Base-by-base conservation (phyloP, 2,888 invertebrate genomes). In the Leptinotarsa juncta region DNA sequence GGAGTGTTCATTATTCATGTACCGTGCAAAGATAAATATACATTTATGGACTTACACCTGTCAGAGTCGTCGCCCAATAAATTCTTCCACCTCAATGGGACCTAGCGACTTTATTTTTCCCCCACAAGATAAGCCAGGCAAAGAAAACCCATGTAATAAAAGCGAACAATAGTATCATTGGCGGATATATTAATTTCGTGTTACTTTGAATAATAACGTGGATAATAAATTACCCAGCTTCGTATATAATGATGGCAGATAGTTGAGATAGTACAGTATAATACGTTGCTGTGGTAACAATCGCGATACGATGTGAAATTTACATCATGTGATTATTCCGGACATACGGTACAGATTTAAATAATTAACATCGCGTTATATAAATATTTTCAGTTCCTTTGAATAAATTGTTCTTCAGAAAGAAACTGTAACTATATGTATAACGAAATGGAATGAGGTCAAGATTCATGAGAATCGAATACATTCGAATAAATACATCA, bases 171-270 rank as follows among this genome's bases (percentile, higher is more conserved):
- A 18, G 51, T 12, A 51, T 66, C 48, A 55, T 66, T 68, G 57
- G 48, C 69, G 48, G 68, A 55, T 49, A 73, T 65, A 70, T 68
- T 68, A 73, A 73, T 70, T 73, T 73, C 53, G 69, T 42, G 42
- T 73, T 73, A 69, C 69, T 65, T 70, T 53, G 49, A 70, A 73
- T 65, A 68, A 72, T 68, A 68, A 68, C 15, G 51, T 0, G 68
- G 49, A 72, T 69, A 73, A 73, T 69, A 69, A 73, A 73, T 73
- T 69, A 69, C 55, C 14, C 48, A 57, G 57, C 57, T 57, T 42
- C n/a, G n/a, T 42, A 50, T 50, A 60, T 67, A 57, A 67, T 67
- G 42, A 72, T 72, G 57, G 26, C 26, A 72, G 67, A 72, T 72
- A 72, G 48, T 55, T 5, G 42, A 72, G 67, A 72, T 72, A 72